Evolutionary conservation across 2,888 invertebrate species (phyloP), one percentile per base, ranked within the genome.

Genomic region (Stenichneumon culpator): DNA sequence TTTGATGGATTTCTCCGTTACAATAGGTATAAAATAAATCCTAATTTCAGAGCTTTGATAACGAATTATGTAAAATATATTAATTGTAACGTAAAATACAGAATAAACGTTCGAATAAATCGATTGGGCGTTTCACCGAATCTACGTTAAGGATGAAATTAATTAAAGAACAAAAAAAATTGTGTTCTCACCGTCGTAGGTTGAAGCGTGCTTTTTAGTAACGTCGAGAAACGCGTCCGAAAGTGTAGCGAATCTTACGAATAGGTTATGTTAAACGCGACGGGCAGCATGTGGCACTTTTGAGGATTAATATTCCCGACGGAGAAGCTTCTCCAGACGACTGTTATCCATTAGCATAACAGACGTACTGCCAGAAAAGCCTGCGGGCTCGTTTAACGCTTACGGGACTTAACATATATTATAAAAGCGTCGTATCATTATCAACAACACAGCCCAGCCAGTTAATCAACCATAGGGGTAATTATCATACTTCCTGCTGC

Each of bases 401-500:
- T 50, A 65, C 63, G 44, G 63, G 75, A 80, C 82, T 89, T 88
- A 85, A 74, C 88, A 90, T 91, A 90, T 79, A 92, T 92, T 90
- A 90, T 57, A 73, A 84, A 50, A 69, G 79, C 86, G 84, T 83
- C 87, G 89, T 88, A 88, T 89, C 89, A 89, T 91, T 91, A 91
- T 91, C 92, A 89, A 86, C 83, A 75, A 75, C 88, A 88, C 67
- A 84, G 86, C 73, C 52, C 69, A 72, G 87, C 72, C 28, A 77
- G 86, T 68, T 90, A 90, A 89, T 89, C 88, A 89, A 88, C 86
- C 89, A 91, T 92, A 90, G 86, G 91, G 91, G 91, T 87, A 84
- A 90, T 92, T 92, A 92, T 91, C 92, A 91, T 91, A 91, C 88
- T 92, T 91, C 91, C 92, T 87, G 88, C 79, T 80, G 68, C 85